phyloP scores from a whole-genome alignment of 2,797 vertebrate species.

The Columba guinea region DNA sequence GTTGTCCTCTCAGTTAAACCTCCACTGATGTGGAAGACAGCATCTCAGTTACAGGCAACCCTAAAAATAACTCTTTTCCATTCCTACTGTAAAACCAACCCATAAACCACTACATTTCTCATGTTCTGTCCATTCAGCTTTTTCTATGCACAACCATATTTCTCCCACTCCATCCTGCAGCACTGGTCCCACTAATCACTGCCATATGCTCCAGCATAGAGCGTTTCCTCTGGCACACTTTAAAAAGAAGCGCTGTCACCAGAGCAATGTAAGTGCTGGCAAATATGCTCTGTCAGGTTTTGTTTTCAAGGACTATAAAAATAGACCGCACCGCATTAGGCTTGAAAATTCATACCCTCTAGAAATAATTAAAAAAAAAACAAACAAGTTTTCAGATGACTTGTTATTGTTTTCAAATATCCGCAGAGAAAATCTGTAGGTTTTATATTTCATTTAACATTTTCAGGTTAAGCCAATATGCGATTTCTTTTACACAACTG shows the following conservation, averaged over 20 bases:
- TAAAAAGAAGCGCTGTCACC: constrained; percentile 33
- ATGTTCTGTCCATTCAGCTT: constrained; percentile 36
- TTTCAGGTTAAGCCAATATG: constrained; percentile 32
- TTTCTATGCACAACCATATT: constrained; percentile 12
- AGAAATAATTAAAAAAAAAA: constrained; percentile 43
- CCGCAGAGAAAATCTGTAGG: constrained; percentile 33
- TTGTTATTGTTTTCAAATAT: constrained; percentile 53
- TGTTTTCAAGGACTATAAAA: constrained; percentile 66
- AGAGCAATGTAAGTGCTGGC: constrained; percentile 45
- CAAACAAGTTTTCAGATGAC: constrained; percentile 26
- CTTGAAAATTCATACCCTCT: constrained; percentile 50
- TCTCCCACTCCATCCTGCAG: constrained; percentile 13
- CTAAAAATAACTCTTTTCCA: constrained; percentile 16
- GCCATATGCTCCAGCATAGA: constrained; percentile 15
- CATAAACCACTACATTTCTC: neutral
- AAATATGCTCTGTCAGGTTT: constrained; percentile 60
- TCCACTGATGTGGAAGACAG: neutral
- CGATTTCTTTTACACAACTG: neutral
- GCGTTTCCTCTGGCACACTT: constrained; percentile 52
- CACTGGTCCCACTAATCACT: constrained; percentile 41
- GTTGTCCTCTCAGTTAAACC: neutral
- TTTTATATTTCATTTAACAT: constrained; percentile 37
- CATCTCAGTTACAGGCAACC: neutral
- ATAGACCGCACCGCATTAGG: constrained; percentile 50
- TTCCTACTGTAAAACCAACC: neutral